These are phyloP conservation scores for Myiopsitta monachus DNA, from an alignment of 2,113 vertebrate genomes.

Conservation along the genomic window DNA sequence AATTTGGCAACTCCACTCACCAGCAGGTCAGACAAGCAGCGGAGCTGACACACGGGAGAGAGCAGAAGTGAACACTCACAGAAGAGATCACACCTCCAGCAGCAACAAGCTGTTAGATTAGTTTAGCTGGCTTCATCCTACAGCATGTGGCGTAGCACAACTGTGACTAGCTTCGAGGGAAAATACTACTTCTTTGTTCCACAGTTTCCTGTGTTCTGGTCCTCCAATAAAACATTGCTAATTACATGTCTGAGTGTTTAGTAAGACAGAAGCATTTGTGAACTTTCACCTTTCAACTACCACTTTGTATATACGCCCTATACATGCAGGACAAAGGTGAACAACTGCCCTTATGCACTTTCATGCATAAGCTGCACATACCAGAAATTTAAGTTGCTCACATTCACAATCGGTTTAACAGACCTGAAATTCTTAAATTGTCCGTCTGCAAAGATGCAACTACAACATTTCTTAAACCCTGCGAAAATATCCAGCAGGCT, in stretches of 20 bases:
- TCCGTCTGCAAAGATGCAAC: not conserved
- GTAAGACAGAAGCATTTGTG: not conserved
- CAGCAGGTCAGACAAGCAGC: not conserved
- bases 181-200: not conserved
- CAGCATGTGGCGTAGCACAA: not conserved
- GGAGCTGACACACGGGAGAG: not conserved
- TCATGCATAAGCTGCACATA: not conserved
- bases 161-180: not conserved
- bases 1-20: not conserved
- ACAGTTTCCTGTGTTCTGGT: not conserved
- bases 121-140: not conserved
- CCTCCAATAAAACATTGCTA: not conserved
- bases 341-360: not conserved
- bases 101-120: not conserved
- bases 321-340: conserved; percentile 2
- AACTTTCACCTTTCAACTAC: conserved; percentile 14
- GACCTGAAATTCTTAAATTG: not conserved
- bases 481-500: not conserved
- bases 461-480: not conserved
- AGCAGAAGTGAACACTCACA: not conserved
- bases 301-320: not conserved
- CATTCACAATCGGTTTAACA: not conserved
- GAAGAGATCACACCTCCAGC: not conserved
- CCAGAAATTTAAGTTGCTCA: not conserved
- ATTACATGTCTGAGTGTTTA: not conserved